Conservation (phyloP, 2,888 invertebrate genomes). For the Molorchus minor region DNA sequence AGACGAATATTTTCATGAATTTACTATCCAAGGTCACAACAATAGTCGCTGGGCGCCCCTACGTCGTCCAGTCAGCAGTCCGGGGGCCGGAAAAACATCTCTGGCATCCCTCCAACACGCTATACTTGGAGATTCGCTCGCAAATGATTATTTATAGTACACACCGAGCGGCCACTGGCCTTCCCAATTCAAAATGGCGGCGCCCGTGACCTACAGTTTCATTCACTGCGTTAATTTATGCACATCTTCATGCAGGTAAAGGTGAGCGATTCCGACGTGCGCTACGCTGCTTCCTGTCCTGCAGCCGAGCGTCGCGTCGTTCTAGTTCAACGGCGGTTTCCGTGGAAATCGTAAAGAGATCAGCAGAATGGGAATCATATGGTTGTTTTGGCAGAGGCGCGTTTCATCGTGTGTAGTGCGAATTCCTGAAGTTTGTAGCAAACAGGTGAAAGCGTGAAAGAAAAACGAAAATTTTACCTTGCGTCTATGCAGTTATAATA, state of each 20-base stretch:
- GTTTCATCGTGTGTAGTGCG: constrained; percentile 7
- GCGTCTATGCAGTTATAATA: no score
- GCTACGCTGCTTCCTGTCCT: constrained; percentile 10
- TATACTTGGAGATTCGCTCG: constrained; percentile 86
- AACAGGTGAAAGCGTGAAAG: no score
- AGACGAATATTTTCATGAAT: constrained; percentile 24
- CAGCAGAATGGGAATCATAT: constrained; percentile 17
- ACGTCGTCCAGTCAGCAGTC: constrained; percentile 32
- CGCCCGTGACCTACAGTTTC: constrained; percentile 65
- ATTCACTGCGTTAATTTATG: constrained; percentile 26
- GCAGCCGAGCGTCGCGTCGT: constrained; percentile 9
- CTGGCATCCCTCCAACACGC: constrained; percentile 83
- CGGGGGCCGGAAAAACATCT: constrained; percentile 60
- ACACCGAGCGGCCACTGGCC: constrained; percentile 49
- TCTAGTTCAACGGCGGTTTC: constrained; percentile 17
- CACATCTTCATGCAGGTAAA: constrained; percentile 24
- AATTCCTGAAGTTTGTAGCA: no score
- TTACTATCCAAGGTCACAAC: constrained; percentile 38
- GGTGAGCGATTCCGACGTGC: constrained; percentile 22
- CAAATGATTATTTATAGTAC: constrained; percentile 76
- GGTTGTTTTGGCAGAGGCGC: constrained; percentile 5
- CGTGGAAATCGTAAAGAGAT: constrained; percentile 17
- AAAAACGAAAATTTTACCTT: no score
- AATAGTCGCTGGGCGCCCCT: constrained; percentile 24
- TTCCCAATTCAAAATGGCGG: constrained; percentile 54